Evolutionary conservation across 2,113 vertebrate genomes (phyloP).

Genomic region (Pygathrix nemaeus): DNA sequence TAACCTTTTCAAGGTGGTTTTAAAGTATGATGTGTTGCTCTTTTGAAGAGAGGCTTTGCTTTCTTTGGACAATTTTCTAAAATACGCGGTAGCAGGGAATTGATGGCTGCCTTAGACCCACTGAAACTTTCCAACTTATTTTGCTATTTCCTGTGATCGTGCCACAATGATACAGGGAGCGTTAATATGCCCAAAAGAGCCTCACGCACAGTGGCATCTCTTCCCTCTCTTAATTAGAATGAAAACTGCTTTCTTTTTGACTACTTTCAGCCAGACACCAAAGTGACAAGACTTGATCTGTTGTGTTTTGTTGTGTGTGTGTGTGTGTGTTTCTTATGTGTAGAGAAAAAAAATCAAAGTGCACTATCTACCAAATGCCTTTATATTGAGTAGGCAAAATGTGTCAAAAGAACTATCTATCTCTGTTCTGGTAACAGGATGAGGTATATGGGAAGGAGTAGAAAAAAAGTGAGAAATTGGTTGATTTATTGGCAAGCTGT

Average conservation of each 20-base stretch:
- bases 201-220: not conserved
- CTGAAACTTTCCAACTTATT: not conserved
- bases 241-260: not conserved
- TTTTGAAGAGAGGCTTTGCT: slow-evolving; percentile 24
- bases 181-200: not conserved
- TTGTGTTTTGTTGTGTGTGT: not conserved
- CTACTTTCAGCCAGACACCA: not conserved
- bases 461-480: not conserved
- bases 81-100: not conserved
- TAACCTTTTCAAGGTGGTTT: not conserved
- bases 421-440: not conserved
- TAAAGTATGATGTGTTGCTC: not conserved
- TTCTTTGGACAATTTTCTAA: not conserved
- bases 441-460: not conserved
- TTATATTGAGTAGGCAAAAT: not conserved
- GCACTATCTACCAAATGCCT: not conserved
- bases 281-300: not conserved
- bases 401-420: not conserved
- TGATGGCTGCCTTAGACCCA: not conserved
- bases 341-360: slow-evolving; percentile 27
- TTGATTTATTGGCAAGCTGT: not conserved
- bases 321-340: not conserved
- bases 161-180: not conserved
- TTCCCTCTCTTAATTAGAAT: not conserved
- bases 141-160: not conserved